Evolutionary conservation across 1,140 invertebrate genomes (phyloP).

Genomic region (Berghia stephanieae): DNA sequence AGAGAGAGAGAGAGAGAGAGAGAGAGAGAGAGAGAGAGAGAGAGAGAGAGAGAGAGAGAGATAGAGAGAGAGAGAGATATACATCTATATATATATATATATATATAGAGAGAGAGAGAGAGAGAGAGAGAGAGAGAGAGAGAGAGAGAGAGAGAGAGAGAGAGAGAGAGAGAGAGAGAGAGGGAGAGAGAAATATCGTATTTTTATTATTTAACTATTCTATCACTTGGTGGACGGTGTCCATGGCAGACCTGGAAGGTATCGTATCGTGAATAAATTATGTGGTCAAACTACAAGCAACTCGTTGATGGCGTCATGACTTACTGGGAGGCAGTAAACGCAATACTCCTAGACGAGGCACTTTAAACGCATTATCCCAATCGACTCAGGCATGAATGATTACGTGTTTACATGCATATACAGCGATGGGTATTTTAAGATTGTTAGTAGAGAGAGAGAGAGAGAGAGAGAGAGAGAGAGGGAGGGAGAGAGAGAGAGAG

Average conservation of each 20-base stretch:
- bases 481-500: neutral
- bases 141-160: constrained; percentile 19
- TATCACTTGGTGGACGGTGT: too few relatives aligned
- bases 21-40: neutral
- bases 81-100: neutral
- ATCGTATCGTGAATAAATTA: too few relatives aligned
- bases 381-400: too few relatives aligned
- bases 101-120: neutral
- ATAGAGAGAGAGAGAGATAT: neutral
- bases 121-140: constrained; percentile 5
- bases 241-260: too few relatives aligned
- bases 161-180: constrained; percentile 8
- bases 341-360: neutral
- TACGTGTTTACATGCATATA: too few relatives aligned
- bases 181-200: neutral
- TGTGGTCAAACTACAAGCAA: too few relatives aligned
- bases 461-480: constrained; percentile 12
- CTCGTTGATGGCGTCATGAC: too few relatives aligned
- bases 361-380: too few relatives aligned
- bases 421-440: too few relatives aligned
- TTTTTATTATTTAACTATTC: too few relatives aligned
- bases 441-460: neutral
- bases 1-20: neutral
- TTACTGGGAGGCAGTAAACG: neutral
- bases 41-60: neutral